Conservation (phyloP, 1,140 invertebrate species). For the Diorhabda sublineata region DNA sequence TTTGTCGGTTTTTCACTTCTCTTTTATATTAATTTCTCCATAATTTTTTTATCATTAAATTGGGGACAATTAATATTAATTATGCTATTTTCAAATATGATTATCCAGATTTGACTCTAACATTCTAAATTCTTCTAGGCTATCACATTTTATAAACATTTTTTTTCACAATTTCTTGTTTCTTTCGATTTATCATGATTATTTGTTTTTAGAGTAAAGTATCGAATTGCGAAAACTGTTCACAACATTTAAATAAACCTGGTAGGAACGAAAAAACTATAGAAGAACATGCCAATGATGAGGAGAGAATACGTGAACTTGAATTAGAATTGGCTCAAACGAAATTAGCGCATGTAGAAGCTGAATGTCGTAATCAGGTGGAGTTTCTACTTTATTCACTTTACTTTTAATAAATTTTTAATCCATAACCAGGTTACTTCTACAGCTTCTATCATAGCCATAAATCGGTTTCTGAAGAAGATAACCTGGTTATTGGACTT, state of each 20-base stretch:
- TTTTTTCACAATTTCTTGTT: no score
- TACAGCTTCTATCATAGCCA: no score
- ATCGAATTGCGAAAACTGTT: slow-evolving; percentile 56
- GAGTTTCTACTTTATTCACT: background rate
- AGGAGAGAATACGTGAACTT: slow-evolving; percentile 74
- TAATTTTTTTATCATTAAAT: no score
- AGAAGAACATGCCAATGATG: slow-evolving; percentile 35
- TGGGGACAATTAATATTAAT: no score
- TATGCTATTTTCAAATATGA: no score
- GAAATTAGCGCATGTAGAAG: slow-evolving; percentile 94
- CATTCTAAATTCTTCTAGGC: no score
- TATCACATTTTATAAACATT: no score
- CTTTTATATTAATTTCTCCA: no score
- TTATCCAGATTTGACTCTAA: no score
- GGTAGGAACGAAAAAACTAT: slow-evolving; percentile 7
- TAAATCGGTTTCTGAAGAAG: no score
- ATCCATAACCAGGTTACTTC: background rate
- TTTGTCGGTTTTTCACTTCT: no score
- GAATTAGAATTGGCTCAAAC: slow-evolving; percentile 95
- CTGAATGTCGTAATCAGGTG: slow-evolving; percentile 93
- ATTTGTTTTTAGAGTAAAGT: slow-evolving; percentile 50
- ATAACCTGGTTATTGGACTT: no score
- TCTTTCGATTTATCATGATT: background rate
- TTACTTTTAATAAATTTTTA: background rate
- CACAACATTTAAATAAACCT: slow-evolving; percentile 15